Percentiles rank a stretch among this genome's conserved stretches.
Evolutionary conservation across 2,113 vertebrate genomes (phyloP).

Genomic region (Cephalopterus ornatus): DNA sequence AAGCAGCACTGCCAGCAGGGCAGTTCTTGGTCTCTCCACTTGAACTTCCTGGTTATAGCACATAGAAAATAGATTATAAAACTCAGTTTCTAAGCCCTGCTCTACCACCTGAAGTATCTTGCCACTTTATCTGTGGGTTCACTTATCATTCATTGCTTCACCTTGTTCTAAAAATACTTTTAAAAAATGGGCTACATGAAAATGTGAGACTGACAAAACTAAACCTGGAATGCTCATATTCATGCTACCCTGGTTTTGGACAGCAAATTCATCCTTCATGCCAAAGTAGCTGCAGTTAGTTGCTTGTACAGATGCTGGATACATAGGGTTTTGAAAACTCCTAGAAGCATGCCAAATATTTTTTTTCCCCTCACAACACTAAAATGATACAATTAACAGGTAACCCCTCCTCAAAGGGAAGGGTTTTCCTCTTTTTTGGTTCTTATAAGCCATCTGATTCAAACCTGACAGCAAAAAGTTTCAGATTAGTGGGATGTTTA

Average conservation of each 20-base stretch:
- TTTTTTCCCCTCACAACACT: accelerated
- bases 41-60: conserved; percentile 12
- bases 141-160: not conserved
- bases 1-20: conserved; percentile 82
- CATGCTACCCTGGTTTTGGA: not conserved
- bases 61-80: not conserved
- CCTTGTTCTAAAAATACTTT: not conserved
- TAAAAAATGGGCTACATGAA: not conserved
- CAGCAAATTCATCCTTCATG: not conserved
- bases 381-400: not conserved
- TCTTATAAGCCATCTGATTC: not conserved
- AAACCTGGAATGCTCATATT: not conserved
- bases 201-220: not conserved
- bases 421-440: not conserved
- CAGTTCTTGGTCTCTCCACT: conserved; percentile 69
- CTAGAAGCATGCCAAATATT: not conserved
- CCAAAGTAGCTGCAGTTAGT: not conserved
- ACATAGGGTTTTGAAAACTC: not conserved
- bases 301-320: not conserved
- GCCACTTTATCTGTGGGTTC: not conserved
- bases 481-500: not conserved
- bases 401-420: not conserved
- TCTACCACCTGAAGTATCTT: not conserved
- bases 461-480: not conserved
- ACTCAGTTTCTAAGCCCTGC: not conserved